Evolutionary conservation across 1,140 invertebrate species (phyloP).

Genomic region (Solenopsis invicta): DNA sequence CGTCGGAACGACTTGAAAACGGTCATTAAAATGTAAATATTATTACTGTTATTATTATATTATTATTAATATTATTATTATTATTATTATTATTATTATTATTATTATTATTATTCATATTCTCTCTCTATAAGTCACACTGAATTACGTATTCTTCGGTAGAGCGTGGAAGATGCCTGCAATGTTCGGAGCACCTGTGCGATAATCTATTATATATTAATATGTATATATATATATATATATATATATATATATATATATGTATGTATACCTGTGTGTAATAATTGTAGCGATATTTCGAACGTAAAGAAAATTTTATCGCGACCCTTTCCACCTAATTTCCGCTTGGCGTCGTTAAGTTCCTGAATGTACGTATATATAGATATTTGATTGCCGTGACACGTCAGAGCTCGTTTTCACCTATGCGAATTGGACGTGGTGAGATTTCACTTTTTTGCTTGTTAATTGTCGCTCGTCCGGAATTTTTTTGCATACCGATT

Average conservation of each 20-base stretch:
- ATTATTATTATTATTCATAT: conserved; percentile 49
- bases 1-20: conserved; percentile 75
- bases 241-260: conserved; percentile 12
- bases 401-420: conserved; percentile 33
- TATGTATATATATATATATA: conserved; percentile 18
- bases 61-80: conserved; percentile 68
- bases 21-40: conserved; percentile 75
- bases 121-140: conserved; percentile 79
- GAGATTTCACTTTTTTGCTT: conserved; percentile 34
- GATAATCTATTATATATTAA: conserved; percentile 65
- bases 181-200: conserved; percentile 72
- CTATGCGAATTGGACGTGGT: conserved; percentile 33
- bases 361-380: conserved; percentile 70
- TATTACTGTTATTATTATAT: conserved; percentile 73
- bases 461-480: conserved; percentile 37
- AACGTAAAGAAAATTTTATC: conserved; percentile 59
- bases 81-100: conserved; percentile 47
- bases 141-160: conserved; percentile 82
- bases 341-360: conserved; percentile 49
- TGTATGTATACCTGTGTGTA: conserved; percentile 31
- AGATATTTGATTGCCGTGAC: conserved; percentile 54
- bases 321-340: conserved; percentile 29
- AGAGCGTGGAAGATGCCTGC: conserved; percentile 77
- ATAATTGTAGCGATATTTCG: conserved; percentile 56
- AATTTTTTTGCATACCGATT: neutral